Conservation (phyloP, 2,113 vertebrate species). For the Sprattus sprattus region DNA sequence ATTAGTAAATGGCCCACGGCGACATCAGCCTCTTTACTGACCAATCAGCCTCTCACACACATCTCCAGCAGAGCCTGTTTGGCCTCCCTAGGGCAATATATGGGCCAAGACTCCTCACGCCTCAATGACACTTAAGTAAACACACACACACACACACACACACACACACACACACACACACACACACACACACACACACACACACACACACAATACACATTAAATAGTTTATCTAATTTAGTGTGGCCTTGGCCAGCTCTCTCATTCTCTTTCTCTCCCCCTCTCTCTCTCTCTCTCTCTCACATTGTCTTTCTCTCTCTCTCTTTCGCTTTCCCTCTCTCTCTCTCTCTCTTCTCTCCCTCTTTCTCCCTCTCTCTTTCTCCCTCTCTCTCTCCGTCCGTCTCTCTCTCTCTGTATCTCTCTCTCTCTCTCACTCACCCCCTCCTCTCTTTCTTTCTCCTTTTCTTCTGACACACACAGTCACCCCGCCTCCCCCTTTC, state of each 20-base stretch:
- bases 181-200: slow-evolving; percentile 25
- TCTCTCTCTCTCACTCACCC: not conserved
- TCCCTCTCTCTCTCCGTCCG: no score
- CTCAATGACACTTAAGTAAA: slow-evolving; percentile 45
- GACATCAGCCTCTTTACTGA: slow-evolving; percentile 55
- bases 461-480: not conserved
- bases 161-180: slow-evolving; percentile 28
- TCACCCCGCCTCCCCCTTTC: slow-evolving; percentile 29
- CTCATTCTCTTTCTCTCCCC: no score
- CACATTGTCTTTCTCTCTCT: no score
- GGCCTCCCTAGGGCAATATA: slow-evolving; percentile 50
- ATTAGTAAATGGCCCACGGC: slow-evolving; percentile 48
- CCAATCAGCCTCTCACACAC: slow-evolving; percentile 49
- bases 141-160: slow-evolving; percentile 35
- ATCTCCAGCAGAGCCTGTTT: slow-evolving; percentile 54
- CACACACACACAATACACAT: slow-evolving; percentile 26
- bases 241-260: not conserved
- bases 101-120: slow-evolving; percentile 43
- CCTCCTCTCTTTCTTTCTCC: not conserved
- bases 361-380: no score
- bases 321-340: no score
- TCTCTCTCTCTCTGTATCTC: no score
- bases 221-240: not conserved
- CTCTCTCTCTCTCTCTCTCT: no score
- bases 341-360: no score